phyloP scores from a whole-genome alignment of 2,797 vertebrate species.

The Melanotaenia trifasciata region DNA sequence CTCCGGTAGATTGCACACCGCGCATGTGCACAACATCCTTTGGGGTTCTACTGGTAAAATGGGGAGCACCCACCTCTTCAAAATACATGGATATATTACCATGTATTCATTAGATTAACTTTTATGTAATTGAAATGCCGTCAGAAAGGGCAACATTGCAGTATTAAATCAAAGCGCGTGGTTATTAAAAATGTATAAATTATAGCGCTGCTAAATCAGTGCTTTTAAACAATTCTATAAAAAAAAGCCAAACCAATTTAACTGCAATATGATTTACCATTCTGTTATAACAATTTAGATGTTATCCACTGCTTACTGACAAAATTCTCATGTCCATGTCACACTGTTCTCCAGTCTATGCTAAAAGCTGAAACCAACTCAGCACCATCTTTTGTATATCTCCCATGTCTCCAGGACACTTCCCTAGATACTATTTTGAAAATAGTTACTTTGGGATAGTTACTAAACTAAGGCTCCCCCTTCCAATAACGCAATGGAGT shows the following conservation, averaged over 20 bases:
- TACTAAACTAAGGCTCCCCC: neutral
- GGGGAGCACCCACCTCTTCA: conserved; percentile 63
- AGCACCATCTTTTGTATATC: neutral
- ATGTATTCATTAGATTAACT: neutral
- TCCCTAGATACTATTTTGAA: neutral
- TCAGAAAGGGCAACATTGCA: neutral
- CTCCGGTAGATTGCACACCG: conserved; percentile 66
- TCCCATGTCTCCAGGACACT: neutral
- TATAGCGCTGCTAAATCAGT: neutral
- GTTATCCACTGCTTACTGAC: too few relatives aligned
- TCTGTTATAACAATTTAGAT: too few relatives aligned
- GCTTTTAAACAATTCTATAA: neutral
- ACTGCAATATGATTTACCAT: too few relatives aligned
- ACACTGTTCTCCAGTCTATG: neutral
- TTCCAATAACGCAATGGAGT: too few relatives aligned
- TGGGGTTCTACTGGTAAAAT: conserved; percentile 73
- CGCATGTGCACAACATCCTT: conserved; percentile 81
- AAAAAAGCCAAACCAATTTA: too few relatives aligned
- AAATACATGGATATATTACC: neutral
- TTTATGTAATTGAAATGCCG: neutral
- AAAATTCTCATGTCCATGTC: neutral
- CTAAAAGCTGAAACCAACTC: neutral
- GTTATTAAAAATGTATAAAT: neutral
- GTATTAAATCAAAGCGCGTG: neutral
- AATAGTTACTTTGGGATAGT: neutral